Base-by-base conservation (phyloP, 2,113 vertebrate species). In the Coregonus clupeaformis region DNA sequence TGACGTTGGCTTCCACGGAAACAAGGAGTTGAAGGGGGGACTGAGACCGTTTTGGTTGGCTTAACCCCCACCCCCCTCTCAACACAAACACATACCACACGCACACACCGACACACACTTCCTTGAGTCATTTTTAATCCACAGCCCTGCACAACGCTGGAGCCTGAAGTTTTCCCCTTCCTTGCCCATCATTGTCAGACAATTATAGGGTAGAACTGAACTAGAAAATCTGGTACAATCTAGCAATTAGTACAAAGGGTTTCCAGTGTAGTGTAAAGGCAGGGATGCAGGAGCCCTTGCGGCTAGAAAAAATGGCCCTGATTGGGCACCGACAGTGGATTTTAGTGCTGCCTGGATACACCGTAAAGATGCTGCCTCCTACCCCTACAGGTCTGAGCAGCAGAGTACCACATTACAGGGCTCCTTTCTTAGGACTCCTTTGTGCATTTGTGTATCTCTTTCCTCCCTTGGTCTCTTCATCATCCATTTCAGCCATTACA, bases 161-260 rank as follows among this genome's bases (percentile, higher is more conserved):
- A 95, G 93, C 92, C 85, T 95, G 93, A 94, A 95, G 95, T 94
- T 95, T 94, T 94, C 95, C 94, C 94, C 95, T 93, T 94, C 94
- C 95, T 94, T 94, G 92, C 92, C 95, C 95, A 94, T 95, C 94
- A 94, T 94, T 95, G 94, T 95, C 91, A 87, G 91, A 95, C 96
- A 97, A 98, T 98, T 98, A 98, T 96, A 95, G 94, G 94, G 94
- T 93, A 95, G 96, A 98, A 98, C 94, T 98, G 97, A 98, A 97
- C 96, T 97, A 98, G 97, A 98, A 99, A 98, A 99, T 98, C 94
- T 97, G 96, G 95, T 97, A 95, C 97, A 98, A 97, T 98, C 96
- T 97, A 95, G 95, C 96, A 98, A 99, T 98, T 98, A 99, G 96
- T 95, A 97, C 95, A 93, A 94, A 98, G 95, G 93, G 91, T 93